Base-by-base conservation (phyloP, 2,888 invertebrate genomes). In the Emmelina monodactyla region DNA sequence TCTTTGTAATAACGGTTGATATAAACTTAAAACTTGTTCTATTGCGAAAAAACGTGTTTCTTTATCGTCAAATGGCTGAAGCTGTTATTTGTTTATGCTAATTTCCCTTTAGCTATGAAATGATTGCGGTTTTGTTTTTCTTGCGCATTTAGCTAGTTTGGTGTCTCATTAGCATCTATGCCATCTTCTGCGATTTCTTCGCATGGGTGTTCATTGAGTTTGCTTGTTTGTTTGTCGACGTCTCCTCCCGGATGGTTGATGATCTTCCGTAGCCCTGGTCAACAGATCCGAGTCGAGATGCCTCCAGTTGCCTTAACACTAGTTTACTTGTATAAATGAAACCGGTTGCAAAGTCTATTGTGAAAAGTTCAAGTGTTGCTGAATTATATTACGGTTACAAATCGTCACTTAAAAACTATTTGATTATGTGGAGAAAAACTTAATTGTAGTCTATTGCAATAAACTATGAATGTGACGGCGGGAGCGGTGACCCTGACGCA, bases 31-130 rank as follows among this genome's bases (percentile, higher is more conserved):
- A 81, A 81, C 80, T 80, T 78, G 81, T 80, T 80, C 81, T 81
- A 81, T 81, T 81, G 81, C 81, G 79, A 81, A 81, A 81, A 81
- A 81, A 80, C 78, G 78, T 75, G 71, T 76, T 79, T 65, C 81
- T 80, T 79, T 78, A 78, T 72, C 72, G 81, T 81, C 81, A 81
- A 81, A 81, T 81, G 76, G 71, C 79, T 72, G 58, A 58, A 51
- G 56, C 53, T 69, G 55, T 67, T 65, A 70, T 76, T 72, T 61
- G 44, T 64, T 69, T 44, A 51, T 59, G 54, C 72, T 78, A 75
- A 64, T 65, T 68, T 63, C 55, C 63, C 64, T 51, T 72, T 62
- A 49, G 65, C 58, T 79, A 79, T 51, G 71, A 76, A 78, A 78
- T 78, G 65, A 67, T 79, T 51, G 58, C 57, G 58, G 47, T 55